Conservation (phyloP, 1,140 invertebrate species). For the Phthorimaea operculella region DNA sequence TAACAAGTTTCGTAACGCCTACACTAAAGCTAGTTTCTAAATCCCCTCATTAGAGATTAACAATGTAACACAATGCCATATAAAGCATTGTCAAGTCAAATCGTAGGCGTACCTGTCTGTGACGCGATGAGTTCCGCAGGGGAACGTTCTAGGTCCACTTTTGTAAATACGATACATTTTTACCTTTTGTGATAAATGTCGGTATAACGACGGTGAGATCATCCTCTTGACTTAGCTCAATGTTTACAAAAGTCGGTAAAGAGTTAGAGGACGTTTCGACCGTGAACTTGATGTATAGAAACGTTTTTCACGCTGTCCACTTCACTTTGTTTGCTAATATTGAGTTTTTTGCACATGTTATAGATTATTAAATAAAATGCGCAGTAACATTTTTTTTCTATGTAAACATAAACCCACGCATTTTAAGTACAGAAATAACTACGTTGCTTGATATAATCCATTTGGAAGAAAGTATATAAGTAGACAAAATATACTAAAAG, state of each 20-base stretch:
- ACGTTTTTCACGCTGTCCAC: neutral
- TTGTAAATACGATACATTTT: slow-evolving; percentile 32
- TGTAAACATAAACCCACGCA: too few species aligned
- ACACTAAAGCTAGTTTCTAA: too few species aligned
- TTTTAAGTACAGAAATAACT: too few species aligned
- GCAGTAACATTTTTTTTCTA: too few species aligned
- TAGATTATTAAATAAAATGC: neutral
- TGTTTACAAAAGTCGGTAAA: slow-evolving; percentile 25
- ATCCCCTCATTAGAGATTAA: neutral
- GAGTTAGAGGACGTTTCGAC: slow-evolving; percentile 10
- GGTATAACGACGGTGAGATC: slow-evolving; percentile 31
- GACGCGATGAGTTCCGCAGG: slow-evolving; percentile 29
- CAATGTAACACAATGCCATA: slow-evolving; percentile 1
- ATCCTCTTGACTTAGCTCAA: slow-evolving; percentile 32
- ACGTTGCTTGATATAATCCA: too few species aligned
- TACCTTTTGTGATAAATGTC: slow-evolving; percentile 34
- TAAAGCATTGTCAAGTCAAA: slow-evolving; percentile 23
- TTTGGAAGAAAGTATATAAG: too few species aligned
- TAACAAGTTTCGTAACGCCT: too few species aligned
- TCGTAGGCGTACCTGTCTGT: slow-evolving; percentile 19
- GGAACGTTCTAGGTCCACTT: slow-evolving; percentile 21
- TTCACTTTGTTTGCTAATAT: neutral
- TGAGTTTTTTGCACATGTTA: neutral
- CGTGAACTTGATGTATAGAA: slow-evolving; percentile 16
- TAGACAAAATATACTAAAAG: too few species aligned